Conservation (phyloP, 2,797 vertebrate genomes). For the Pseudomugil gertrudae region DNA sequence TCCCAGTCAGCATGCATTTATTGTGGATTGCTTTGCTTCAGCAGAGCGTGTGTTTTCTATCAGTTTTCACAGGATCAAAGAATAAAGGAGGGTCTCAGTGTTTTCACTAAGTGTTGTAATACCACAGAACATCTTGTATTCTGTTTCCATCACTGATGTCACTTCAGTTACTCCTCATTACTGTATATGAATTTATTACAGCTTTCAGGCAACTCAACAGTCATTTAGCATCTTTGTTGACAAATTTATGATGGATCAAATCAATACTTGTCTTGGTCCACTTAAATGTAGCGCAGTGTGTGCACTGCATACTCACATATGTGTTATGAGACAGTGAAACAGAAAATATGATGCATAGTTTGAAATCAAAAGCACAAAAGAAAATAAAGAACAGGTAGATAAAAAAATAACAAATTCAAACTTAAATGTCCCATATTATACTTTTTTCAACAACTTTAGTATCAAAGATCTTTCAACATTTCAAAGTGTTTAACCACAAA, state of each 20-base stretch:
- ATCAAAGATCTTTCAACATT: too few species aligned
- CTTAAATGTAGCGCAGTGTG: neutral
- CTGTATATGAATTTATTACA: conserved; percentile 14
- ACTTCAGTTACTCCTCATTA: neutral
- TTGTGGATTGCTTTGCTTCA: neutral
- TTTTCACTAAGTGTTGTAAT: too few species aligned
- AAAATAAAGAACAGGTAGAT: too few species aligned
- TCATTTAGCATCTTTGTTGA: conserved; percentile 27
- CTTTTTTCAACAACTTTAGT: too few species aligned
- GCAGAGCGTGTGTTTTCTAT: neutral
- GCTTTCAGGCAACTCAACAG: conserved; percentile 19
- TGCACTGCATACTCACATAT: neutral
- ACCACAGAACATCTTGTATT: conserved; percentile 4
- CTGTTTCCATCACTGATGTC: conserved; percentile 21
- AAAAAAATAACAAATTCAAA: too few species aligned
- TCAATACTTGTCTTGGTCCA: conserved; percentile 6
- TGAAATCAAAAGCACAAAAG: too few species aligned
- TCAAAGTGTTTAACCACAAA: too few species aligned
- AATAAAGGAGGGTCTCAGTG: neutral
- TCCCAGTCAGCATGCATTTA: conserved; percentile 10
- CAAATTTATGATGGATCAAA: conserved; percentile 41
- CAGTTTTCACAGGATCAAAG: conserved; percentile 1
- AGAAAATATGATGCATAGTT: too few species aligned
- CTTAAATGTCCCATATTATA: too few species aligned
- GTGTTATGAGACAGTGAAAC: too few species aligned